phyloP scores from a whole-genome alignment of 1,140 invertebrate genomes.

The Pentalonia nigronervosa region DNA sequence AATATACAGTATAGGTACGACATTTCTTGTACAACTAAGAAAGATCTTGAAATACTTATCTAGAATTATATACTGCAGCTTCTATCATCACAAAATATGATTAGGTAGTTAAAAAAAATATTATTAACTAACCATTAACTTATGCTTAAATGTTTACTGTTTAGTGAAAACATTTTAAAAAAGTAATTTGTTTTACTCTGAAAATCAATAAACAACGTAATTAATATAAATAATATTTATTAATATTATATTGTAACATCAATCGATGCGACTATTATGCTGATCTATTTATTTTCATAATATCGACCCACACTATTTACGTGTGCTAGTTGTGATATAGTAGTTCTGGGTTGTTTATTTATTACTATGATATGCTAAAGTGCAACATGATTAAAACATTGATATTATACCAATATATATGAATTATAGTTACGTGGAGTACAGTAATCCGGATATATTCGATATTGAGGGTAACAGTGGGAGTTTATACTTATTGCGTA shows the following conservation, averaged over 20 bases:
- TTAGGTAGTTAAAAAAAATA: neutral
- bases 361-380: too few relatives aligned
- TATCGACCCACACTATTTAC: too few relatives aligned
- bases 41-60: neutral
- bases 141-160: neutral
- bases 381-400: too few relatives aligned
- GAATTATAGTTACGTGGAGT: neutral
- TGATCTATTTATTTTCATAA: too few relatives aligned
- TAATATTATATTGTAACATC: too few relatives aligned
- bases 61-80: neutral
- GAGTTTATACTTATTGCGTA: neutral
- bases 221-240: too few relatives aligned
- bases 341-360: too few relatives aligned
- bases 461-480: neutral
- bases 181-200: neutral
- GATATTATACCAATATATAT: too few relatives aligned
- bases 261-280: too few relatives aligned
- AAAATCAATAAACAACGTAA: too few relatives aligned
- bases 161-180: neutral
- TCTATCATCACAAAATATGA: neutral
- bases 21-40: neutral
- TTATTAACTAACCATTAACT: neutral
- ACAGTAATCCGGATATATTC: neutral
- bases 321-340: too few relatives aligned
- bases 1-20: neutral